A percentile compares a stretch with the other conserved stretches of the same genome.
Evolutionary conservation across 2,113 vertebrate genomes (phyloP).

Genomic region (Heterotilapia buettikoferi): DNA sequence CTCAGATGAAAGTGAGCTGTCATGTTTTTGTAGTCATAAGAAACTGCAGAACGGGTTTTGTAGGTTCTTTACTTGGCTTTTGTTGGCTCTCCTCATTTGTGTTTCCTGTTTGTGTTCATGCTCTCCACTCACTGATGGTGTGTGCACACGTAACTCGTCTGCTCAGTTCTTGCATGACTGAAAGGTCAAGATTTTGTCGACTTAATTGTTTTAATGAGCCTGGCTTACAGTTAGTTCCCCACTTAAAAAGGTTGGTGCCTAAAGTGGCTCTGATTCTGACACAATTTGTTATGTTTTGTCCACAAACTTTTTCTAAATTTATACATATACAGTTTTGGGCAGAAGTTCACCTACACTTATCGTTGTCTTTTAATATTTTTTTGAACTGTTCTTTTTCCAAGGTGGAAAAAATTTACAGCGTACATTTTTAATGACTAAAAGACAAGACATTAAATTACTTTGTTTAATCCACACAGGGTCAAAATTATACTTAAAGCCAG

Average conservation of each 20-base stretch:
- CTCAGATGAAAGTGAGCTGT: conserved; percentile 46
- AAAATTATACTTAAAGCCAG: not conserved
- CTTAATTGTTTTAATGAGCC: not conserved
- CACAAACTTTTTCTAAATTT: not conserved
- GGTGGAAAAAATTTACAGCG: not conserved
- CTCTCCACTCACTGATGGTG: not conserved
- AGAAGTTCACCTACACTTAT: not conserved
- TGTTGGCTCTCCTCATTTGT: not conserved
- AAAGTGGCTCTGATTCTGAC: not conserved
- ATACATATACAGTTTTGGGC: not conserved
- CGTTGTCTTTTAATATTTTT: not conserved
- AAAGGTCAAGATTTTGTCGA: not conserved
- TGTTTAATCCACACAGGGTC: too few species aligned
- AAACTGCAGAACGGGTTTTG: conserved; percentile 59
- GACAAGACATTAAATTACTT: not conserved
- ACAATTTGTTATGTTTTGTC: not conserved
- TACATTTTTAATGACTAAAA: not conserved
- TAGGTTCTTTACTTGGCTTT: conserved; percentile 23
- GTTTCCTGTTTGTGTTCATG: conserved; percentile 1
- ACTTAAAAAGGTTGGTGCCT: not conserved
- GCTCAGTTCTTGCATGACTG: not conserved
- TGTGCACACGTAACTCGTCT: not conserved
- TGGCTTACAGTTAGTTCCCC: not conserved
- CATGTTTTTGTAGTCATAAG: conserved; percentile 41
- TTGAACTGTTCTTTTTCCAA: not conserved